A percentile compares a stretch with the other conserved stretches of the same genome.
phyloP scores from a whole-genome alignment of 2,797 vertebrate genomes.

The Atherinosoma microstoma region DNA sequence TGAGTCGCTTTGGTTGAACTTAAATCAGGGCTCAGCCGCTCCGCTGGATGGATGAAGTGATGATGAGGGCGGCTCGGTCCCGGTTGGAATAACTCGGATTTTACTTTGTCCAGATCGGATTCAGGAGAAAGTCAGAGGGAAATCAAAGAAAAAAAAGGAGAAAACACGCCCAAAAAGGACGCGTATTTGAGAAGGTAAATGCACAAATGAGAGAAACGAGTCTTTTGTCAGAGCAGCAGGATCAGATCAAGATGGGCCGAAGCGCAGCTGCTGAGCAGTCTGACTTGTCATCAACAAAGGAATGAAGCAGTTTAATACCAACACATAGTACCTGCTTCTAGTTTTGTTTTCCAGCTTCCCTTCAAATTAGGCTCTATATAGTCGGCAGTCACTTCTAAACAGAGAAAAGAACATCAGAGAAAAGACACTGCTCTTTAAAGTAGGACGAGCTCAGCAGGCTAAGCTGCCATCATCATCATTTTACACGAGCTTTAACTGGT shows the following conservation, averaged over 20 bases:
- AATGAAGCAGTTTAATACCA: conserved; percentile 20
- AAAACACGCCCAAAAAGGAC: conserved; percentile 33
- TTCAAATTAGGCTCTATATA: background rate
- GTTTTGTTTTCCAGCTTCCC: background rate
- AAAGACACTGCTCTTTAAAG: conserved; percentile 29
- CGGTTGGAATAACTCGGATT: conserved; percentile 68
- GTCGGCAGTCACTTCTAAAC: background rate
- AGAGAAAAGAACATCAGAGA: conserved; percentile 3
- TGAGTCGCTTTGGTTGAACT: conserved; percentile 61
- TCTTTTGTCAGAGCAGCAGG: conserved; percentile 53
- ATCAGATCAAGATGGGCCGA: conserved; percentile 66
- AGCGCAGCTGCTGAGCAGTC: conserved; percentile 56
- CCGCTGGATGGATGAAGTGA: conserved; percentile 66
- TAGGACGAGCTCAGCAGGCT: conserved; percentile 28
- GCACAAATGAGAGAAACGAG: background rate
- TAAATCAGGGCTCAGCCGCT: conserved; percentile 37
- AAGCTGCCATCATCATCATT: background rate
- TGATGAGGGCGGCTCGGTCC: conserved; percentile 69
- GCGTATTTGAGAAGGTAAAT: conserved; percentile 70
- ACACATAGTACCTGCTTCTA: conserved; percentile 9
- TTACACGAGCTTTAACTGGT: background rate
- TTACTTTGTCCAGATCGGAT: conserved; percentile 33
- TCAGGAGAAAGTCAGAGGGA: background rate
- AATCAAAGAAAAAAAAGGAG: background rate
- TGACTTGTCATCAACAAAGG: conserved; percentile 76